Conservation (phyloP, 2,888 invertebrate species). For the Linyphia triangularis region DNA sequence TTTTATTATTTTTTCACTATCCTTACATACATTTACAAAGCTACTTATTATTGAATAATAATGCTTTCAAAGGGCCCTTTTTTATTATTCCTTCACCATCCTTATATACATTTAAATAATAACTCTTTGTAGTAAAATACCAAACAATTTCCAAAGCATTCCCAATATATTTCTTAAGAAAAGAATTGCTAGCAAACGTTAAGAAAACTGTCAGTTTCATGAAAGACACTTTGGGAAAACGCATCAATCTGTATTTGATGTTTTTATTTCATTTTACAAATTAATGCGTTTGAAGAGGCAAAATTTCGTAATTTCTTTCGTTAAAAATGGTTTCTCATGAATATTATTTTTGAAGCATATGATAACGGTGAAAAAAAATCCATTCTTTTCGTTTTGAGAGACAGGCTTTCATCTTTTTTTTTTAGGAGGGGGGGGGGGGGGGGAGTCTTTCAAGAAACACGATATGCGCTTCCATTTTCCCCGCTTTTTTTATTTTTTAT, state of each 20-base stretch:
- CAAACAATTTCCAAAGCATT: no score
- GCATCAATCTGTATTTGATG: conserved; percentile 23
- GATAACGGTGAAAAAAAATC: not conserved
- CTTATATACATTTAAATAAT: no score
- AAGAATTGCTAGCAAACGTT: not conserved
- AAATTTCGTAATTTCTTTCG: conserved; percentile 24
- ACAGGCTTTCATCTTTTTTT: conserved; percentile 17
- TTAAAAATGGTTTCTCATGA: not conserved
- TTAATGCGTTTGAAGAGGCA: conserved; percentile 21
- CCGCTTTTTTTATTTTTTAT: not conserved
- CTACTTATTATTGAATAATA: no score
- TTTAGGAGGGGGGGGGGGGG: no score
- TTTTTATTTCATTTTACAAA: conserved; percentile 26
- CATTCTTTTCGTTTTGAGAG: not conserved
- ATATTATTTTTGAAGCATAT: not conserved
- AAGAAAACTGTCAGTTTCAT: conserved; percentile 2
- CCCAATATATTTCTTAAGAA: not conserved
- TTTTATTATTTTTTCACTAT: no score
- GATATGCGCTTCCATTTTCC: conserved; percentile 18
- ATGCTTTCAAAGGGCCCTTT: no score
- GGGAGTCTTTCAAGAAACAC: conserved; percentile 33
- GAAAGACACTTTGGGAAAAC: not conserved
- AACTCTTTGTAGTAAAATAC: no score
- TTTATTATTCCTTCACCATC: no score
- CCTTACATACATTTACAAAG: no score